Percentiles rank a stretch among this genome's conserved stretches.
Conservation (phyloP, 2,113 vertebrate species). For the Carollia perspicillata region DNA sequence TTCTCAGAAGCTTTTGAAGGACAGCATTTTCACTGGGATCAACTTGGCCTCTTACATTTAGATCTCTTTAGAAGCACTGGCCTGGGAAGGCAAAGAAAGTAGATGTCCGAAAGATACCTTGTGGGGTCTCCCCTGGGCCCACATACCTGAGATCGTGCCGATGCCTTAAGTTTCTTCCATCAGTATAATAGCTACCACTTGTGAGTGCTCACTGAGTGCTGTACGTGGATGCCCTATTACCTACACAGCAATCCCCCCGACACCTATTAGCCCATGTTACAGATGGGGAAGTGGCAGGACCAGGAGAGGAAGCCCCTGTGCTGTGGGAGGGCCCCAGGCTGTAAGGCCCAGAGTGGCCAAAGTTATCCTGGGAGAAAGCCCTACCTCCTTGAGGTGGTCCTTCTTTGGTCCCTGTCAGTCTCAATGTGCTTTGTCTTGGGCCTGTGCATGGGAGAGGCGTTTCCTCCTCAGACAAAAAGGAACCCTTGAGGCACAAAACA, state of each 20-base stretch:
- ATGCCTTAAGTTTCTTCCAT: neutral
- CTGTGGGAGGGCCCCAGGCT: neutral
- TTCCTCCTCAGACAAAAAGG: neutral
- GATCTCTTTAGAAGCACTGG: neutral
- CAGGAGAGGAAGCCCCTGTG: neutral
- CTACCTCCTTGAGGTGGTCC: neutral
- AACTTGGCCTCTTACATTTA: neutral
- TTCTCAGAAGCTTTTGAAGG: neutral
- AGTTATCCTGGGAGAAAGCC: neutral
- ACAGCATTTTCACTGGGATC: neutral
- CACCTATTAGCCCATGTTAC: neutral
- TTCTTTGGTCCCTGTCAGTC: neutral
- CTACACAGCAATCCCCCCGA: neutral
- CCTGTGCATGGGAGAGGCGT: neutral
- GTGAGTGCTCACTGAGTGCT: neutral
- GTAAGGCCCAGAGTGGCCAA: neutral
- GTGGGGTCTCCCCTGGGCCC: neutral
- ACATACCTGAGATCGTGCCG: neutral
- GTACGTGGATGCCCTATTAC: neutral
- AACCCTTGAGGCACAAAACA: neutral
- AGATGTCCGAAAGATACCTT: neutral
- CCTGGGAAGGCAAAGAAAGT: neutral
- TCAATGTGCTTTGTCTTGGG: neutral
- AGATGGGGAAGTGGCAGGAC: neutral
- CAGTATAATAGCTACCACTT: neutral